Conservation (phyloP, 2,888 invertebrate species). For the Villa cingulata region DNA sequence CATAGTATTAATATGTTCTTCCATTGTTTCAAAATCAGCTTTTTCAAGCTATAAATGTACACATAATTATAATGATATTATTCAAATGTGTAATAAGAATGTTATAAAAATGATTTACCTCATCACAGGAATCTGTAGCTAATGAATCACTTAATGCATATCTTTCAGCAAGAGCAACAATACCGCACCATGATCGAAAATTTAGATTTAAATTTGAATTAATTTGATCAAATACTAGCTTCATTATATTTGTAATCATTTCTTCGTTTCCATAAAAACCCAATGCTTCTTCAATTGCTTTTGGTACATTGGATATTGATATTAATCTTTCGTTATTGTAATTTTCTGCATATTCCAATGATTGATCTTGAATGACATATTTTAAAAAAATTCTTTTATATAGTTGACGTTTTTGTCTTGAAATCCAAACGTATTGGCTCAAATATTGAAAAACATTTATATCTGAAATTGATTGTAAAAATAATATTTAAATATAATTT, state of each 20-base stretch:
- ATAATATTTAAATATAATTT: not conserved
- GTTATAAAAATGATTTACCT: slow-evolving; percentile 34
- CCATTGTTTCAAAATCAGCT: slow-evolving; percentile 53
- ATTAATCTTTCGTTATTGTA: slow-evolving; percentile 23
- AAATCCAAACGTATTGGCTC: slow-evolving; percentile 49
- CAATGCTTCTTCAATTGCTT: slow-evolving; percentile 35
- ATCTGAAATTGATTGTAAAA: slow-evolving; percentile 34
- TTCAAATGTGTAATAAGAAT: too few relatives aligned
- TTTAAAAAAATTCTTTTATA: slow-evolving; percentile 43
- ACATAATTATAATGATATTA: too few relatives aligned
- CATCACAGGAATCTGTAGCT: slow-evolving; percentile 58
- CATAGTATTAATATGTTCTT: slow-evolving; percentile 37
- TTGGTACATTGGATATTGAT: slow-evolving; percentile 21
- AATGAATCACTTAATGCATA: slow-evolving; percentile 26
- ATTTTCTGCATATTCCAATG: slow-evolving; percentile 20
- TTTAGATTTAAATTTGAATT: slow-evolving; percentile 31
- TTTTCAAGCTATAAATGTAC: slow-evolving; percentile 44
- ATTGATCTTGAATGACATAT: slow-evolving; percentile 26
- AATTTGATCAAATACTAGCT: not conserved
- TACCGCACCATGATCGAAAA: slow-evolving; percentile 65
- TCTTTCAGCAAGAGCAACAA: slow-evolving; percentile 64
- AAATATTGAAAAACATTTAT: slow-evolving; percentile 59
- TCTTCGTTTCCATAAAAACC: slow-evolving; percentile 32
- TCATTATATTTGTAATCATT: slow-evolving; percentile 20
- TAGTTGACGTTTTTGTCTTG: slow-evolving; percentile 40